phyloP scores from a whole-genome alignment of 2,113 vertebrate genomes.

The Cariama cristata region DNA sequence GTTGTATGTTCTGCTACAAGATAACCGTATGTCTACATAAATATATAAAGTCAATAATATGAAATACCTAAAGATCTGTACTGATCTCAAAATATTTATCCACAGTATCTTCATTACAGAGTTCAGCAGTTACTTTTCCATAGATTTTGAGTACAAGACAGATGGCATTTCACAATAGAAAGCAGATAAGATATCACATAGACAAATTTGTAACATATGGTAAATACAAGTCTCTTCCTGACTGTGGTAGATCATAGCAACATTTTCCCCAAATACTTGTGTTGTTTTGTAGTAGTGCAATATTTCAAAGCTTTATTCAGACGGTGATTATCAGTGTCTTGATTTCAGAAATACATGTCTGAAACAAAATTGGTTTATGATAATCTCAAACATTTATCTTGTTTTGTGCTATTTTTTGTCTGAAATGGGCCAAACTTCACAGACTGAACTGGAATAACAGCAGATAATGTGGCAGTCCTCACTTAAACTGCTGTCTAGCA shows the following conservation, averaged over 20 bases:
- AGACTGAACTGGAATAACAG: conserved; percentile 70
- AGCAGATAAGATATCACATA: not conserved
- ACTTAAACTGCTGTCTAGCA: not conserved
- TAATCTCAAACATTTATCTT: not conserved
- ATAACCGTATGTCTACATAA: not conserved
- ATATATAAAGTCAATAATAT: not conserved
- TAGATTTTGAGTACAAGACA: not conserved
- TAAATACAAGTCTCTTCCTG: not conserved
- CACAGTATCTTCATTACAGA: not conserved
- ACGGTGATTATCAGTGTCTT: not conserved
- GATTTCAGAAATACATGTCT: not conserved
- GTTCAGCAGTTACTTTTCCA: not conserved
- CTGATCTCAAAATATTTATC: not conserved
- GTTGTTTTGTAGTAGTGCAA: not conserved
- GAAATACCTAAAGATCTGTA: not conserved
- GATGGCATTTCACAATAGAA: not conserved
- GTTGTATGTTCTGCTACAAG: not conserved
- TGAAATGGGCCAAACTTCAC: not conserved
- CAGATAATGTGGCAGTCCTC: conserved; percentile 66
- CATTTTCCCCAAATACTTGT: not conserved
- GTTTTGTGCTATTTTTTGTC: not conserved
- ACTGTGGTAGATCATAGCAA: not conserved
- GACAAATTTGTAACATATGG: not conserved
- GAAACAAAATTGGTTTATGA: not conserved
- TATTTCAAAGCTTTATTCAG: not conserved